Percentiles rank a stretch among this genome's conserved stretches.
phyloP scores from a whole-genome alignment of 2,888 invertebrate species.

The Microdon myrmicae region DNA sequence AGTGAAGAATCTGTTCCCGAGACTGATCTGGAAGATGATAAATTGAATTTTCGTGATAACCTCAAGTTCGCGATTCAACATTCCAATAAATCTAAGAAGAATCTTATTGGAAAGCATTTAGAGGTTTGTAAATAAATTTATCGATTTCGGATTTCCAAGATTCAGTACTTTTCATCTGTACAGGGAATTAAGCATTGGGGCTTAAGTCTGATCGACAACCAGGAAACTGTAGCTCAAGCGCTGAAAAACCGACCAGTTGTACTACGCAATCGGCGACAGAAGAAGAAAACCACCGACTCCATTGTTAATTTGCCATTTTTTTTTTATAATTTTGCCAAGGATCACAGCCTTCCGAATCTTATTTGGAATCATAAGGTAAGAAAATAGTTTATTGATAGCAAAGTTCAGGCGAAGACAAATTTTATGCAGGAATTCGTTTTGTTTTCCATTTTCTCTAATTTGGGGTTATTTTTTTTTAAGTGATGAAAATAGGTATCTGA shows the following conservation, averaged over 20 bases:
- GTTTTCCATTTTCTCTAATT: neutral
- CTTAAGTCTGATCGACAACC: slow-evolving; percentile 66
- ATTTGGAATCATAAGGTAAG: slow-evolving; percentile 98
- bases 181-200: slow-evolving; percentile 75
- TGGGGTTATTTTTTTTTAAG: slow-evolving; percentile 3
- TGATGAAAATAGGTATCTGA: neutral
- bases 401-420: too few relatives aligned
- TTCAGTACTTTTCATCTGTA: neutral
- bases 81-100: slow-evolving; percentile 74
- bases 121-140: slow-evolving; percentile 68
- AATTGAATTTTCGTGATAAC: slow-evolving; percentile 88
- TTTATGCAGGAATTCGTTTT: too few relatives aligned
- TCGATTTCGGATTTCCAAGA: slow-evolving; percentile 23
- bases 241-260: slow-evolving; percentile 84
- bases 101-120: slow-evolving; percentile 84
- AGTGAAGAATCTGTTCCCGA: slow-evolving; percentile 79
- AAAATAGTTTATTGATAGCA: too few relatives aligned
- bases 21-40: slow-evolving; percentile 75
- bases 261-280: slow-evolving; percentile 83
- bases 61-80: slow-evolving; percentile 91
- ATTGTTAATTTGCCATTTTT: slow-evolving; percentile 77
- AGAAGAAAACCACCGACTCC: slow-evolving; percentile 63
- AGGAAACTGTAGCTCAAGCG: slow-evolving; percentile 63
- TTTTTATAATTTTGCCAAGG: slow-evolving; percentile 93
- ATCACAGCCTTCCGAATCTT: slow-evolving; percentile 94